Base-by-base conservation (phyloP, 2,888 invertebrate species). In the Helleia helle region DNA sequence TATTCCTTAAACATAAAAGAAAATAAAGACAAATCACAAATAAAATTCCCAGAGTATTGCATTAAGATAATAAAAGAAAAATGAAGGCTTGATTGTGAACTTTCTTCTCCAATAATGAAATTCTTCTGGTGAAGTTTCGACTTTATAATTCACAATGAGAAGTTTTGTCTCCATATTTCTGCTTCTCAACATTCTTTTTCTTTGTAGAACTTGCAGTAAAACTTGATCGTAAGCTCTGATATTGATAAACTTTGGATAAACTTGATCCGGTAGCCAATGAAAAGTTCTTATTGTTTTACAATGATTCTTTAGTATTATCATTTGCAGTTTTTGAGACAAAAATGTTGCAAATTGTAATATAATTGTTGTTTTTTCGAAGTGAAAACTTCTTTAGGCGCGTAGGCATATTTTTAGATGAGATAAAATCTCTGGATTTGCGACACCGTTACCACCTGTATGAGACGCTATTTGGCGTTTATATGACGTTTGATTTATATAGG, bases 41-140 rank as follows among this genome's bases (percentile, higher is more conserved):
- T 11, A 18, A 15, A 31, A 34, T 11, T 17, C 18, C 8, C 5
- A 7, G 11, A 18, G 12, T 22, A 18, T 31, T 9, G 18, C 31
- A 4, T 22, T 22, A 18, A 31, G 17, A 15, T 31, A 29, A 30
- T 4, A 30, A 30, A 30, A 17, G 30, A n/a, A 30, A 30, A 9
- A 15, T 22, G 7, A 18, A 34, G 18, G 18, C 22, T 18, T 31
- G 18, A 31, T 31, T 17, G 6, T 9, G 12, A 11, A 34, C 18
- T 34, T 41, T 44, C 40, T 49, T 46, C 46, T 36, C 41, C 40
- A 43, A 46, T 50, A 48, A 50, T 41, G 42, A 47, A 46, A 50
- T 48, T 53, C 44, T 54, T 22, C 34, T 34, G 54, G 62, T 54
- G 52, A 59, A 64, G 59, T 60, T 65, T 59, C 50, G 51, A 61